A percentile compares a stretch with the other conserved stretches of the same genome.
Conservation (phyloP, 2,113 vertebrate genomes). For the Ginglymostoma cirratum region DNA sequence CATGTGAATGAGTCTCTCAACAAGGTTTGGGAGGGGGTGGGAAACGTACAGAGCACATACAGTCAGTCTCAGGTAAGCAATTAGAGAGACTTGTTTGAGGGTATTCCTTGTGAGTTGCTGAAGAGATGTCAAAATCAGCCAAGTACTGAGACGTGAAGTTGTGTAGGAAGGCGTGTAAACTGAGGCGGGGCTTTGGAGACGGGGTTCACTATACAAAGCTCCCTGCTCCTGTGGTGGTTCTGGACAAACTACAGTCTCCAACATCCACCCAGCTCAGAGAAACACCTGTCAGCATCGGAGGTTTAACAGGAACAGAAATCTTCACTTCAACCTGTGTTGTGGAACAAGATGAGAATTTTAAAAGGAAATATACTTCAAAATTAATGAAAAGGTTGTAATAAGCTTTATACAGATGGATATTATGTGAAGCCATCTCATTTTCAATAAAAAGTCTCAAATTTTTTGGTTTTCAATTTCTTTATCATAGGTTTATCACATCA, state of each 20-base stretch:
- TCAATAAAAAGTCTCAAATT: not conserved
- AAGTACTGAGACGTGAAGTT: not conserved
- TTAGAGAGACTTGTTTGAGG: not conserved
- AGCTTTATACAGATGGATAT: not conserved
- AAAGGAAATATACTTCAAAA: not conserved
- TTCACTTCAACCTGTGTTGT: not conserved
- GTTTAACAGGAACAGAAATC: not conserved
- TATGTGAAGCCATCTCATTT: slow-evolving; percentile 9
- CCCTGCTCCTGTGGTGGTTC: not conserved
- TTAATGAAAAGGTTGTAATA: slow-evolving; percentile 5
- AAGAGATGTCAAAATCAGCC: not conserved
- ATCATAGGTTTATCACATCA: not conserved
- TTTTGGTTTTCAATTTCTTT: not conserved
- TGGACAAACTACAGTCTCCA: not conserved
- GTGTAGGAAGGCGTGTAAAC: not conserved
- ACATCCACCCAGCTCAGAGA: not conserved
- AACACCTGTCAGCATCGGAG: not conserved
- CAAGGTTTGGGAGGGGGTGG: not conserved
- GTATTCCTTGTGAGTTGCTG: not conserved
- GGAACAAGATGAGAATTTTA: not conserved
- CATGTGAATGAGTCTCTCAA: too few species aligned
- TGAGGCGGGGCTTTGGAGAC: not conserved
- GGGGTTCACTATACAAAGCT: not conserved
- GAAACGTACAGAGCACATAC: not conserved
- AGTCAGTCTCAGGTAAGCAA: not conserved